Percentiles rank a stretch among this genome's conserved stretches.
phyloP scores from a whole-genome alignment of 2,113 vertebrate species.

The Zosterops hypoxanthus region DNA sequence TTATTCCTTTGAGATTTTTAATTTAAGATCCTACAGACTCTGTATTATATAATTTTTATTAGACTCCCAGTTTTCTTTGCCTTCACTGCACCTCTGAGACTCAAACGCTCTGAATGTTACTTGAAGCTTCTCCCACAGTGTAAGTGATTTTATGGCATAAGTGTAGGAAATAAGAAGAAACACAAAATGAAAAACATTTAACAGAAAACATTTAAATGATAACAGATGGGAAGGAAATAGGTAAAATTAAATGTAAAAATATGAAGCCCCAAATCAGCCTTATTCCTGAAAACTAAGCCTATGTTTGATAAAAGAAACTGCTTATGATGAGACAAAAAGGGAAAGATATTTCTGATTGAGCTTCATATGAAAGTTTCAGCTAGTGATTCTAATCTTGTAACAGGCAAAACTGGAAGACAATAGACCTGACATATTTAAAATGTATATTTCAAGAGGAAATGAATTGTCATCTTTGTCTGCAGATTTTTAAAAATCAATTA shows the following conservation, averaged over 20 bases:
- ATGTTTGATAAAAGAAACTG: background rate
- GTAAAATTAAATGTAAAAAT: background rate
- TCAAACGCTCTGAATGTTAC: background rate
- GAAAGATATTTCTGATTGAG: background rate
- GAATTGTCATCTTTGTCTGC: background rate
- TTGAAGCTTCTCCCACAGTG: background rate
- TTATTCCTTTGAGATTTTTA: slow-evolving; percentile 38
- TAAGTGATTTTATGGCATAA: background rate
- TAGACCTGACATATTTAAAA: background rate
- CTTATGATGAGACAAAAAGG: background rate
- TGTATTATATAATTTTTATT: background rate
- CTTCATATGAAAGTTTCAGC: background rate
- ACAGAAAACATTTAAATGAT: background rate
- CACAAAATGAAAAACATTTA: background rate
- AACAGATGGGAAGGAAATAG: background rate
- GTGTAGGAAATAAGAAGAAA: background rate
- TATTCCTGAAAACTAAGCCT: background rate
- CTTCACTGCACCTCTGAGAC: background rate
- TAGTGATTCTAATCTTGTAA: background rate
- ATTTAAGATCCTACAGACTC: background rate
- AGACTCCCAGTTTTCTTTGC: background rate
- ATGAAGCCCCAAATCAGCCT: background rate
- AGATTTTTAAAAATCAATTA: background rate
- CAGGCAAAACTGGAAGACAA: background rate
- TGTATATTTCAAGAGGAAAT: background rate